These are phyloP conservation scores for Parasteatoda lunata DNA, from an alignment of 2,888 invertebrate genomes.

Conservation along the genomic window DNA sequence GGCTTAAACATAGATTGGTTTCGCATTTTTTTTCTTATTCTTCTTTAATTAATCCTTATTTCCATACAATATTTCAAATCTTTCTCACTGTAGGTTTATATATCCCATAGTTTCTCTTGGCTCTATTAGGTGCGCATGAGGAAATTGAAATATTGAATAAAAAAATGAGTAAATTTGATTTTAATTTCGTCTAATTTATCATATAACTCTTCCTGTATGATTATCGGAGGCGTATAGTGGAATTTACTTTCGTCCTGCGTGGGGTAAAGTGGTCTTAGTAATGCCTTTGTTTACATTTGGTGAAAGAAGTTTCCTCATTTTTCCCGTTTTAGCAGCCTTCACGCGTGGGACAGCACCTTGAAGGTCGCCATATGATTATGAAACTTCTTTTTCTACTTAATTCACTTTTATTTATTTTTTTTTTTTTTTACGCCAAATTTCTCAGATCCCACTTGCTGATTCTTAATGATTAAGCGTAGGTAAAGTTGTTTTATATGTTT, in stretches of 20 bases:
- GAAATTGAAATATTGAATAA: too few species aligned
- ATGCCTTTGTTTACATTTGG: slow-evolving; percentile 22
- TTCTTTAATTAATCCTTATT: too few species aligned
- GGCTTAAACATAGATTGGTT: too few species aligned
- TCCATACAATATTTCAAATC: too few species aligned
- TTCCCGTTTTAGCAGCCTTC: slow-evolving; percentile 61
- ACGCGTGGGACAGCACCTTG: slow-evolving; percentile 44
- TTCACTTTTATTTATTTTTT: slow-evolving; percentile 17
- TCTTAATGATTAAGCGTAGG: not conserved
- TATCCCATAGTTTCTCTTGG: too few species aligned
- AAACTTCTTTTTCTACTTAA: not conserved
- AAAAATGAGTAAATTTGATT: too few species aligned
- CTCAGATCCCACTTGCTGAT: slow-evolving; percentile 27
- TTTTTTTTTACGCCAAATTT: not conserved
- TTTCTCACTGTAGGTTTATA: too few species aligned
- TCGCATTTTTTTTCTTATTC: too few species aligned
- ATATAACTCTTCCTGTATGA: too few species aligned
- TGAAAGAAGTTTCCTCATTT: not conserved
- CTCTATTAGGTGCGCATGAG: too few species aligned
- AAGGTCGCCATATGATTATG: slow-evolving; percentile 42
- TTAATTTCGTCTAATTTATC: too few species aligned
- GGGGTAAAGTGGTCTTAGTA: slow-evolving; percentile 3
- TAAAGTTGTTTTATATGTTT: not conserved
- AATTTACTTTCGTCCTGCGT: not conserved
- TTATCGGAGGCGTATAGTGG: too few species aligned